phyloP scores from a whole-genome alignment of 23 tunicate genomes.

The Phallusia fumigata region DNA sequence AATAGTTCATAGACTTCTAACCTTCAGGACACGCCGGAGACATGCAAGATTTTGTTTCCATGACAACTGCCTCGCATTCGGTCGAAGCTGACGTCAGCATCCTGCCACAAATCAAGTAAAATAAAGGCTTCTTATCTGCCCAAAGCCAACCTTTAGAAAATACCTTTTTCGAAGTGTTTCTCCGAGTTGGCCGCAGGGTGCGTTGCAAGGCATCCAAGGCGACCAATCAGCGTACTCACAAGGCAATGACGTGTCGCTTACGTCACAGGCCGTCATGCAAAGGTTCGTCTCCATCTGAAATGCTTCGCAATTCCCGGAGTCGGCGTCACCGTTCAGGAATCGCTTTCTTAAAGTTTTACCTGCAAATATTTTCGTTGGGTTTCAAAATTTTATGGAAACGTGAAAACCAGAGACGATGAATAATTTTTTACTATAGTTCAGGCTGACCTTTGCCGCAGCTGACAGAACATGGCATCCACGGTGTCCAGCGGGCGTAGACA shows the following conservation, averaged over 20 bases:
- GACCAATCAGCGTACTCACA: constrained; percentile 66
- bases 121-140: neutral
- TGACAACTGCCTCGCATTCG: neutral
- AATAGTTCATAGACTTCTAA: neutral
- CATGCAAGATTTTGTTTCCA: neutral
- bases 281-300: constrained; percentile 78
- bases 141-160: neutral
- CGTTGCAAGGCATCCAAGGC: constrained; percentile 61
- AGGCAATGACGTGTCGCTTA: neutral
- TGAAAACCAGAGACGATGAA: neutral
- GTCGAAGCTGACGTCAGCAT: neutral
- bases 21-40: constrained; percentile 6
- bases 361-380: constrained; percentile 3
- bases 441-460: constrained; percentile 80
- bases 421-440: neutral
- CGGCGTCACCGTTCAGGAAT: constrained; percentile 51
- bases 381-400: neutral
- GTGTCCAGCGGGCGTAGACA: constrained; percentile 56
- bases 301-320: constrained; percentile 31
- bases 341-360: constrained; percentile 76
- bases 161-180: constrained; percentile 34
- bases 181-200: constrained; percentile 25
- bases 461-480: constrained; percentile 95
- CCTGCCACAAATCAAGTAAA: neutral
- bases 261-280: constrained; percentile 70